These are phyloP conservation scores for Sphaerodactylus townsendi DNA, from an alignment of 2,113 vertebrate genomes.

Conservation along the genomic window DNA sequence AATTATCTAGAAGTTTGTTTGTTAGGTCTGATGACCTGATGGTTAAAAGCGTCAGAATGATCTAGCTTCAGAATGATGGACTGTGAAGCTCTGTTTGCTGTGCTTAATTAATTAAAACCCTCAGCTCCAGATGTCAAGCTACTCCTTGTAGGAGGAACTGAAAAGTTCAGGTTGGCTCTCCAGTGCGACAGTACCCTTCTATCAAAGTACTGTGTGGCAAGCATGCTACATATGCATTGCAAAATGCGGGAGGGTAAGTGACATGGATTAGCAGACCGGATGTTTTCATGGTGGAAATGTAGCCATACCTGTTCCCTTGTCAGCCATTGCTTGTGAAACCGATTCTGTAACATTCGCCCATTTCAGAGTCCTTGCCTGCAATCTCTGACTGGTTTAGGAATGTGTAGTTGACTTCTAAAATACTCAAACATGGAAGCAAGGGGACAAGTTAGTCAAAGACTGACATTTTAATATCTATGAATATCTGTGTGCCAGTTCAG, in stretches of 20 bases:
- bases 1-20: not conserved
- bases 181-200: not conserved
- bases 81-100: not conserved
- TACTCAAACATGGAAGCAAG: not conserved
- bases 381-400: not conserved
- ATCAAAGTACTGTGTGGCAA: not conserved
- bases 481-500: not conserved
- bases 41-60: not conserved
- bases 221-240: not conserved
- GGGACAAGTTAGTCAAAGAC: not conserved
- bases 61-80: rapidly evolving
- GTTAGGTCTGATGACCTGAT: rapidly evolving
- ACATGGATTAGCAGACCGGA: not conserved
- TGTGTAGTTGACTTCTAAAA: not conserved
- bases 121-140: not conserved
- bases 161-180: not conserved
- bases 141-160: not conserved
- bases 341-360: not conserved
- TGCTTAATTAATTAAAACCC: rapidly evolving
- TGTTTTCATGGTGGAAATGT: not conserved
- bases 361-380: no score
- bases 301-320: not conserved
- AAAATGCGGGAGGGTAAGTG: not conserved
- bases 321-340: not conserved
- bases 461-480: not conserved